Conservation (phyloP, 2,797 vertebrate genomes). For the Poeciliopsis paucimaculata region DNA sequence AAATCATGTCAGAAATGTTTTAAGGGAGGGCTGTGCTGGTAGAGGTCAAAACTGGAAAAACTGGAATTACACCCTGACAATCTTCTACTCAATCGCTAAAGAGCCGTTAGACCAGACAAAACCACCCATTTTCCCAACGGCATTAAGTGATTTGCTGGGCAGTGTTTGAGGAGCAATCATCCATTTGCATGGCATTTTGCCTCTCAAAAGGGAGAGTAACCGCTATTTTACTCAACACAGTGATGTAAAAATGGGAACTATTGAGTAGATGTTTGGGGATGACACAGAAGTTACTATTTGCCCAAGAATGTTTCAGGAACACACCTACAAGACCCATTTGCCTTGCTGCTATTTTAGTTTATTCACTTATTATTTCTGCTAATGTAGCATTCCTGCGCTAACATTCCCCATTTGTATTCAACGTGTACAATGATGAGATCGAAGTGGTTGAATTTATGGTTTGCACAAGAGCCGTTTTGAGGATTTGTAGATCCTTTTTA, state of each 20-base stretch:
- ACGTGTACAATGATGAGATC: conserved; percentile 49
- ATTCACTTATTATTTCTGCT: conserved; percentile 57
- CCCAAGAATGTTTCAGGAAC: conserved; percentile 32
- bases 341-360: conserved; percentile 34
- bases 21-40: conserved; percentile 59
- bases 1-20: conserved; percentile 70
- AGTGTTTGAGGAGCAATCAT: conserved; percentile 61
- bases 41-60: conserved; percentile 62
- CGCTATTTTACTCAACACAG: conserved; percentile 39
- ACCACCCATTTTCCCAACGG: conserved; percentile 63
- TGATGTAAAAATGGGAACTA: conserved; percentile 55
- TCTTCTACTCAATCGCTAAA: conserved; percentile 70
- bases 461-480: conserved; percentile 33
- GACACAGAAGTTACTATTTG: conserved; percentile 36
- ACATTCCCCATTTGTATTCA: conserved; percentile 57
- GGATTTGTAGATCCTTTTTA: conserved; percentile 50
- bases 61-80: conserved; percentile 75
- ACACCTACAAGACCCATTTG: conserved; percentile 39
- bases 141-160: conserved; percentile 74
- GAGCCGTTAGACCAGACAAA: conserved; percentile 57
- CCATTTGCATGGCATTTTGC: conserved; percentile 68
- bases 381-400: conserved; percentile 30
- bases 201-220: conserved; percentile 41
- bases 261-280: conserved; percentile 54
- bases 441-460: conserved; percentile 33